Evolutionary conservation across 2,888 invertebrate species (phyloP), one percentile per base, ranked within the genome.

Genomic region (Salpingus planirostris): DNA sequence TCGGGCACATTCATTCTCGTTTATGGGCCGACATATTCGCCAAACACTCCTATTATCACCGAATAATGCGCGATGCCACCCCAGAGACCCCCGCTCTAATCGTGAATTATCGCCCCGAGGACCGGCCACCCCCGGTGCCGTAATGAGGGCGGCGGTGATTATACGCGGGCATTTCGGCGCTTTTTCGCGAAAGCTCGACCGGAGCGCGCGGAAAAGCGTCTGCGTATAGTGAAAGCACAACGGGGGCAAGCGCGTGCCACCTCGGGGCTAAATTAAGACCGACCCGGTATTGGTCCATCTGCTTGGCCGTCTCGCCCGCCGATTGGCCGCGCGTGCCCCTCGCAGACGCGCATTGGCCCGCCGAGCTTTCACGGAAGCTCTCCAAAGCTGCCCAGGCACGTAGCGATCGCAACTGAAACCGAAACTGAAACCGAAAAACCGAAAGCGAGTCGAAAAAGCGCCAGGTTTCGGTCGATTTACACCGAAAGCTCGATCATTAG

Each of bases 261-360:
- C 43, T 37, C 25, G 31, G 28, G 31, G 35, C 34, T 32, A 31
- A 34, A 29, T 27, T 26, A 33, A 36, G 38, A 36, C 33, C 29
- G 32, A 36, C 33, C 38, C 41, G 38, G 47, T 40, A 59, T 59
- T 59, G 59, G 59, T 46, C 35, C 46, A 38, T 46, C 45, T 38
- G 44, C 38, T 38, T 37, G 36, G 33, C n/a, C 46, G 44, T 46
- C 47, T 42, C 34, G 44, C 34, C 34, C 32, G 36, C 39, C 36
- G 46, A 61, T 61, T 61, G 59, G 60, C 37, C 45, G 59, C 58
- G 46, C 56, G 59, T 57, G 59, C 53, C 50, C 47, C 42, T 48
- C 36, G 36, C 25, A 36, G 46, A 44, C 47, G 46, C 46, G 44
- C 46, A 46, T 47, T 46, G 50, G 49, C 44, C 44, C 47, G 35